Evolutionary conservation across 2,797 vertebrate species (phyloP).

Genomic region (Chlorospingus flavigularis): DNA sequence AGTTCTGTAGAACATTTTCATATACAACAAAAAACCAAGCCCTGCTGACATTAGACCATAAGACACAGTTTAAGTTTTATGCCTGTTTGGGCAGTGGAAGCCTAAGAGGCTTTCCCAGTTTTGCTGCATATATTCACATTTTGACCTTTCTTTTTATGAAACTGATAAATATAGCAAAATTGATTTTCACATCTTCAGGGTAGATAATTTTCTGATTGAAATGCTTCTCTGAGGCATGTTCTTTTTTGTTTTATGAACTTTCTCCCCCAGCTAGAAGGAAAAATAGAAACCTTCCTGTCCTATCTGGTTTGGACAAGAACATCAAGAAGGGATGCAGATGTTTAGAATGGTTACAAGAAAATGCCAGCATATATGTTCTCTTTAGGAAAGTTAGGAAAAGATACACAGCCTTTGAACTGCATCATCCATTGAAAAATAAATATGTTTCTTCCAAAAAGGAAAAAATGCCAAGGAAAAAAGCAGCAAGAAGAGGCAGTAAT

Average conservation of each 20-base stretch:
- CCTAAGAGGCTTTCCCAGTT: neutral
- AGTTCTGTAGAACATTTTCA: neutral
- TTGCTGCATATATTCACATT: neutral
- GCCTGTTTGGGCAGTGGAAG: neutral
- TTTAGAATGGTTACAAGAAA: neutral
- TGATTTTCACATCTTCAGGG: neutral
- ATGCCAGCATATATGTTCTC: neutral
- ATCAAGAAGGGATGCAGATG: neutral
- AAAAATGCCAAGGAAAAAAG: neutral
- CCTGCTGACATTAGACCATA: neutral
- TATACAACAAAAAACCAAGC: neutral
- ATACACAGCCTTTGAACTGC: neutral
- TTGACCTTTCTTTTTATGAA: constrained; percentile 21
- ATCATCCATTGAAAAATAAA: neutral
- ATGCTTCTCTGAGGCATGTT: neutral
- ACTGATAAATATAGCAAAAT: constrained; percentile 32
- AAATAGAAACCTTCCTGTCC: neutral
- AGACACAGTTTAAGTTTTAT: neutral
- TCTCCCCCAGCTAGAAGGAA: neutral
- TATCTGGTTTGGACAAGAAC: neutral
- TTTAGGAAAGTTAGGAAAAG: neutral
- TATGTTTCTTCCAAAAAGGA: neutral
- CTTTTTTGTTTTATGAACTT: constrained; percentile 17
- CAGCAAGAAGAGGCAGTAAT: neutral
- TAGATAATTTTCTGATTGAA: constrained; percentile 30